Evolutionary conservation across 2,797 vertebrate species (phyloP).

Genomic region (Gambelia wislizenii): DNA sequence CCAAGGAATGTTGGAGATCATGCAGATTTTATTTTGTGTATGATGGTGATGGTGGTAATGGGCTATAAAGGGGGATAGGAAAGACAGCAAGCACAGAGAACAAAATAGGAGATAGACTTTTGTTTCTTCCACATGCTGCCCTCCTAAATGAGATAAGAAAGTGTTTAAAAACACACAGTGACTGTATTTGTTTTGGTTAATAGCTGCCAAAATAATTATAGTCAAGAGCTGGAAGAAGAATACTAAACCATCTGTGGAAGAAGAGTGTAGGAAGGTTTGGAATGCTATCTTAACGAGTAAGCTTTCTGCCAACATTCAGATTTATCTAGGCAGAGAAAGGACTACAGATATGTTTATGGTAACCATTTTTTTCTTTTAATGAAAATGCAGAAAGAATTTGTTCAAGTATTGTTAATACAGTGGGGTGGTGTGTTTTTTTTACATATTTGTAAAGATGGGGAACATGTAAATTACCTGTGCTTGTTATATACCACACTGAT

Average conservation of each 20-base stretch:
- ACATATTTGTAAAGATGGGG: too few relatives aligned
- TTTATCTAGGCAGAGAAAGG: not conserved
- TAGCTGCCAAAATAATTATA: constrained; percentile 10
- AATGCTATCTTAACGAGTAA: not conserved
- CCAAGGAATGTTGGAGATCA: not conserved
- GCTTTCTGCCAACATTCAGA: not conserved
- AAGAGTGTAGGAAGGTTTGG: not conserved
- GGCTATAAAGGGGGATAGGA: not conserved
- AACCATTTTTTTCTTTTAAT: not conserved
- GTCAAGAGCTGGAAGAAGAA: not conserved
- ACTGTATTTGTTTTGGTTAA: not conserved
- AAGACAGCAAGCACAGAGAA: not conserved
- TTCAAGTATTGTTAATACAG: not conserved
- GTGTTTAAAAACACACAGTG: not conserved
- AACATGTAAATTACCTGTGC: not conserved
- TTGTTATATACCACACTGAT: not conserved
- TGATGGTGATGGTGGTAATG: not conserved
- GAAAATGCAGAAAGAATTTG: not conserved
- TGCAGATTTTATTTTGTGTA: not conserved
- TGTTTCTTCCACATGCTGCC: not conserved
- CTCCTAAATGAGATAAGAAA: not conserved
- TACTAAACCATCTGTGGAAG: constrained; percentile 1
- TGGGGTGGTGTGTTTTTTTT: too few relatives aligned
- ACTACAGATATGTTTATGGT: not conserved
- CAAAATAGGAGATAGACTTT: not conserved